Percentiles rank a stretch among this genome's conserved stretches.
phyloP scores from a whole-genome alignment of 2,888 invertebrate species.

The Mythimna vitellina region DNA sequence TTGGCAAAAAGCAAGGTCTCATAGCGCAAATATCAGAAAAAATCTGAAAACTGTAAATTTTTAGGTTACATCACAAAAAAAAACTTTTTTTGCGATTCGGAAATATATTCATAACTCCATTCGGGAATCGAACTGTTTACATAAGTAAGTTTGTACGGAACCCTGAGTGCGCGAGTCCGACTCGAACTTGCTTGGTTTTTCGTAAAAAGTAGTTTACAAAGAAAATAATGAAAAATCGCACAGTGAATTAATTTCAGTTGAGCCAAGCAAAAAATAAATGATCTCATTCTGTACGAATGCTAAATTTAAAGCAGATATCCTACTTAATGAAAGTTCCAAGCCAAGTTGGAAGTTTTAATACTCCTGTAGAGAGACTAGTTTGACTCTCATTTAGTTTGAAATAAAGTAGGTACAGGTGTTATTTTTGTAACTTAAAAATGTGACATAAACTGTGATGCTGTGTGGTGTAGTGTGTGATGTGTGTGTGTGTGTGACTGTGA shows the following conservation, averaged over 20 bases:
- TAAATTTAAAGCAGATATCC: conserved; percentile 17
- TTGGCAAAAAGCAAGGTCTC: no score
- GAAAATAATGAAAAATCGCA: conserved; percentile 6
- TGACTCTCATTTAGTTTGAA: conserved; percentile 3
- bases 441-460: background rate
- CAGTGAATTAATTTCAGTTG: conserved; percentile 6
- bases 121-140: no score
- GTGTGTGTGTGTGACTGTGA: no score
- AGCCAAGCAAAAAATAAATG: conserved; percentile 7
- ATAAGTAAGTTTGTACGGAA: no score
- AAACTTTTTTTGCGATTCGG: no score
- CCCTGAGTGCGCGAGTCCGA: no score
- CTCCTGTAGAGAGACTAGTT: conserved; percentile 4
- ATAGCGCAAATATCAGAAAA: no score
- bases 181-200: background rate
- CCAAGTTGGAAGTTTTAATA: conserved; percentile 30
- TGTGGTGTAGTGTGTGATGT: no score
- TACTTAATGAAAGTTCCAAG: conserved; percentile 16
- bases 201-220: background rate
- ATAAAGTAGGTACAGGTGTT: background rate
- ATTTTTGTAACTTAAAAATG: background rate
- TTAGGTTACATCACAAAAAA: no score
- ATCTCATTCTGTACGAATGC: conserved; percentile 4
- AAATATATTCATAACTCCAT: no score
- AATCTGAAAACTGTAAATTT: no score